These are phyloP conservation scores for Amphipyra tragopoginis DNA, from an alignment of 2,888 invertebrate genomes.

Conservation along the genomic window DNA sequence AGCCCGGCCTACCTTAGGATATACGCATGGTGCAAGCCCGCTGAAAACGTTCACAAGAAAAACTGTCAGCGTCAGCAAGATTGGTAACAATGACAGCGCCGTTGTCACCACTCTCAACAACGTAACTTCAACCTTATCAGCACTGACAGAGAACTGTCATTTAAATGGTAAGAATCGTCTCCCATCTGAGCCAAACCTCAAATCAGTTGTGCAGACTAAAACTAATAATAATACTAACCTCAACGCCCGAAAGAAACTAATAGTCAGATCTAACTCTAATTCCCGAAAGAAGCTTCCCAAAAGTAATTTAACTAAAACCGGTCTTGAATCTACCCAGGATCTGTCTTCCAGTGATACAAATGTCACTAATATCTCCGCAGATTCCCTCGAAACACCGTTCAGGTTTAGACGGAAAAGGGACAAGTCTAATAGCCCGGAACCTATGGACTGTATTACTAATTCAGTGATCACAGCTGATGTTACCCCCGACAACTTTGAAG, in stretches of 20 bases:
- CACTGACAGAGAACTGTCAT: slow-evolving; percentile 85
- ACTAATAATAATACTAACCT: slow-evolving; percentile 66
- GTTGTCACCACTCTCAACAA: slow-evolving; percentile 73
- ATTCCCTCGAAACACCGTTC: slow-evolving; percentile 84
- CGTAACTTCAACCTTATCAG: slow-evolving; percentile 83
- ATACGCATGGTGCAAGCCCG: slow-evolving; percentile 79
- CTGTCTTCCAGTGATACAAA: slow-evolving; percentile 87
- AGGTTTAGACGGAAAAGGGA: slow-evolving; percentile 85
- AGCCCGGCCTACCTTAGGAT: slow-evolving; percentile 77
- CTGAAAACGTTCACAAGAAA: slow-evolving; percentile 83
- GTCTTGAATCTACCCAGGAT: slow-evolving; percentile 80
- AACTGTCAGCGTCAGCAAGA: slow-evolving; percentile 69
- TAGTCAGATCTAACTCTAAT: slow-evolving; percentile 82
- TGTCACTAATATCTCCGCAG: slow-evolving; percentile 85
- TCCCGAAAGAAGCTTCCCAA: slow-evolving; percentile 84
- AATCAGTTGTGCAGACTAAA: slow-evolving; percentile 69
- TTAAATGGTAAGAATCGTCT: slow-evolving; percentile 84
- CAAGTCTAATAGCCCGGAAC: slow-evolving; percentile 84
- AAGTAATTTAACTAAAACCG: slow-evolving; percentile 71
- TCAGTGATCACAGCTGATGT: slow-evolving; percentile 84
- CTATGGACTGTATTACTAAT: slow-evolving; percentile 84
- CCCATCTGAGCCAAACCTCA: slow-evolving; percentile 82
- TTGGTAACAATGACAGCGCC: slow-evolving; percentile 70
- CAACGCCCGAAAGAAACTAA: slow-evolving; percentile 80
- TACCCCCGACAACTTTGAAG: slow-evolving; percentile 83